Base-by-base conservation (phyloP, 2,888 invertebrate species). In the Aphrophora alni region DNA sequence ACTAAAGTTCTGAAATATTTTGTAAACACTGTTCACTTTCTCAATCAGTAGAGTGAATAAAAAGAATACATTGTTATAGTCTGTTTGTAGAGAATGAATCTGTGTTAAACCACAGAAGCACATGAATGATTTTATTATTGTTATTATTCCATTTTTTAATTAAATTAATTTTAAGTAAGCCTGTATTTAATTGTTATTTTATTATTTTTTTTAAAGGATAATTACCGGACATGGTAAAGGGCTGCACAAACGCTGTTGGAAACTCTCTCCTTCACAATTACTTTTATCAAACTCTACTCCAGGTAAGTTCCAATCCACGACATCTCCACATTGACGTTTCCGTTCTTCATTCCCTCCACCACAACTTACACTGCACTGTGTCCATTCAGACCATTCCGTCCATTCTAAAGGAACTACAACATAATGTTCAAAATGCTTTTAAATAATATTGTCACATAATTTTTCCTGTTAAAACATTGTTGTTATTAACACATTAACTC, bases 391-490 rank as follows among this genome's bases (percentile, higher is more conserved):
- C 90, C 90, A 91, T 0, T 83, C 17, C 24, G 88, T 88, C 91
- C 91, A 91, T 84, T 90, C 90, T 0, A 89, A 90, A 0, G 90
- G 90, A 17, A 90, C 91, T 91, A 85, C 0, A 85, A 85, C 59
- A 59, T 21, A 78, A 33, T 33, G 33, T 33, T 33, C 3, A 3
- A 33, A 33, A 5, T 33, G n/a, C n/a, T n/a, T n/a, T 51, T 59
- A 76, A 28, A 71, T 26, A 59, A 38, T 25, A 76, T 76, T 33
- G 21, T 2, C n/a, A 27, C n/a, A 68, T n/a, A n/a, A n/a, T n/a
- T n/a, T n/a, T n/a, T n/a, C n/a, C n/a, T n/a, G n/a, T n/a, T n/a
- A n/a, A n/a, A n/a, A n/a, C n/a, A n/a, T n/a, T n/a, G n/a, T n/a
- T n/a, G n/a, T n/a, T 38, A 73, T 0, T 0, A 26, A 1, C 28